Evolutionary conservation across 2,113 vertebrate genomes (phyloP).

Genomic region (Condylura cristata): DNA sequence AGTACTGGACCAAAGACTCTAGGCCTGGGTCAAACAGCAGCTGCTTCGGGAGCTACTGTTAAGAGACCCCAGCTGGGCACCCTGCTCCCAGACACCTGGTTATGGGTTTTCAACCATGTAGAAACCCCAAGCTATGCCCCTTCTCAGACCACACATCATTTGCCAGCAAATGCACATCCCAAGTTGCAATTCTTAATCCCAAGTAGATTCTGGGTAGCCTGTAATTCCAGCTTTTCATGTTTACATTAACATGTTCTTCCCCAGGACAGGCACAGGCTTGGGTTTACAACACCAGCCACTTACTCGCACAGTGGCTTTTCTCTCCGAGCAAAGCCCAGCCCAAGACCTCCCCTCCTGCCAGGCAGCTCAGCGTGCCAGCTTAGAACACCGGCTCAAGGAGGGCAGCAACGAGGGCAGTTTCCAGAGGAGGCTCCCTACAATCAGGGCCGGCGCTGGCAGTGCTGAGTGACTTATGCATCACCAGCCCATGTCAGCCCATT

Average conservation of each 20-base stretch:
- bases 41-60: background rate
- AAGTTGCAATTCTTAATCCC: background rate
- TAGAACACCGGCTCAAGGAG: background rate
- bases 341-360: background rate
- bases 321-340: background rate
- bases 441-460: background rate
- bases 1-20: background rate
- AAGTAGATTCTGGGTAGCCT: background rate
- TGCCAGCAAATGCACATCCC: background rate
- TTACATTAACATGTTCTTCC: background rate
- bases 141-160: background rate
- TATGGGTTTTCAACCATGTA: background rate
- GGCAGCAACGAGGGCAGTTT: background rate
- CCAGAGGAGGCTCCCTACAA: background rate
- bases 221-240: background rate
- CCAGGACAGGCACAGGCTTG: background rate
- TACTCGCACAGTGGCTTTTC: background rate
- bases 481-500: background rate
- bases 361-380: background rate
- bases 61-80: background rate
- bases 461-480: background rate
- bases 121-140: background rate
- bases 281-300: background rate
- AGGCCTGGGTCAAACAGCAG: background rate
- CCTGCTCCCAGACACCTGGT: background rate